These are phyloP conservation scores for Australoheros facetus DNA, from an alignment of 2,797 vertebrate genomes.

Conservation along the genomic window DNA sequence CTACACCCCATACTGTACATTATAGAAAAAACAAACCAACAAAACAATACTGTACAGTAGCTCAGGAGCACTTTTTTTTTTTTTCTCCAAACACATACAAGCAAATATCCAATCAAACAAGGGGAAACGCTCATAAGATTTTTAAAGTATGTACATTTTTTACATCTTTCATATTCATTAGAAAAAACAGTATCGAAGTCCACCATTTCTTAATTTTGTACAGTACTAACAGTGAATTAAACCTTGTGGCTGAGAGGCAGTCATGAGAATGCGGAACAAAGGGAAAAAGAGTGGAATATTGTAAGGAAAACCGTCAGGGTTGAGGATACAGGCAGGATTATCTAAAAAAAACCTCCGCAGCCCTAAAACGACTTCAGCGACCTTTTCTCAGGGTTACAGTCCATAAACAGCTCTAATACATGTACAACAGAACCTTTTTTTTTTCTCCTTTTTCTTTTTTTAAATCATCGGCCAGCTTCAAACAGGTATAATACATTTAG, in stretches of 20 bases:
- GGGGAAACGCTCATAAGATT: constrained; percentile 58
- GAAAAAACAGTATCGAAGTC: constrained; percentile 75
- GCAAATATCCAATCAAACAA: constrained; percentile 72
- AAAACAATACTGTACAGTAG: constrained; percentile 78
- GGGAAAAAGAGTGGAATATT: constrained; percentile 5
- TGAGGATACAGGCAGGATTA: constrained; percentile 46
- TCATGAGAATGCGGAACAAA: constrained; percentile 43
- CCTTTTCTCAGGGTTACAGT: constrained; percentile 52
- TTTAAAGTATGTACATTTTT: constrained; percentile 75
- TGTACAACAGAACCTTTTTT: constrained; percentile 55
- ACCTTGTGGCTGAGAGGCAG: constrained; percentile 67
- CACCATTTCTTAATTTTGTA: constrained; percentile 80
- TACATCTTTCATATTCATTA: constrained; percentile 72
- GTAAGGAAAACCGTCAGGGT: constrained; percentile 28
- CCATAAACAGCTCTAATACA: constrained; percentile 55
- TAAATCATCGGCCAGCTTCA: constrained; percentile 12
- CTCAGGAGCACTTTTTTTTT: constrained; percentile 67
- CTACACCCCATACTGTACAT: constrained; percentile 74
- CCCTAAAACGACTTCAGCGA: constrained; percentile 12
- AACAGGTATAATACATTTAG: constrained; percentile 5
- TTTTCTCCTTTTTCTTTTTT: too few species aligned
- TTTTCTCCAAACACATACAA: constrained; percentile 59
- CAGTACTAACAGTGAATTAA: constrained; percentile 79
- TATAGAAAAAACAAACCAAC: constrained; percentile 62
- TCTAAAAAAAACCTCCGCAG: constrained; percentile 29